Percentiles rank a stretch among this genome's conserved stretches.
These are phyloP conservation scores for Sitta europaea DNA, from an alignment of 2,113 vertebrate genomes.

Conservation along the genomic window DNA sequence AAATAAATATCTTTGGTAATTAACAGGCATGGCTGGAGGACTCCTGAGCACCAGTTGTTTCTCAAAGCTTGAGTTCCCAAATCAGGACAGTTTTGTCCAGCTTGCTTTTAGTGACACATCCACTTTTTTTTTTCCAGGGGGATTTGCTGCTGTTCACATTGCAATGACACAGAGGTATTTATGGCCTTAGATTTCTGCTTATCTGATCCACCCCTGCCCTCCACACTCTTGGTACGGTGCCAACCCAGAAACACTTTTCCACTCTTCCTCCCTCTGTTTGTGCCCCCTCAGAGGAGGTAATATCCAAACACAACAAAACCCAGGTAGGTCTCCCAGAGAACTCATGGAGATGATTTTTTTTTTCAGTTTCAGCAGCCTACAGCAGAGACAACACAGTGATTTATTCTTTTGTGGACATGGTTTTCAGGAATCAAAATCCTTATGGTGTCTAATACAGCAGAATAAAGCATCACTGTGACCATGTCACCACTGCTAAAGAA, in stretches of 20 bases:
- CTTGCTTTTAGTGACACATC: background rate
- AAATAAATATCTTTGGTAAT: background rate
- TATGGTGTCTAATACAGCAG: background rate
- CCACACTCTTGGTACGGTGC: background rate
- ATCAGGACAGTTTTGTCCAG: background rate
- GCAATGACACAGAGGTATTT: slow-evolving; percentile 7
- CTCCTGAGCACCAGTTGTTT: background rate
- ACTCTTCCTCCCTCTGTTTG: background rate
- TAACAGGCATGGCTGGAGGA: background rate
- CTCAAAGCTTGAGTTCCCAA: background rate
- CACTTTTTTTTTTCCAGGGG: background rate
- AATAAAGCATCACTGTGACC: background rate
- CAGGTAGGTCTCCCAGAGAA: background rate
- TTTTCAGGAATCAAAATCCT: background rate
- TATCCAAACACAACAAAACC: background rate
- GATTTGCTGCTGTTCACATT: background rate
- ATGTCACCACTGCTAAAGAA: background rate
- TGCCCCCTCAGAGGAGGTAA: background rate
- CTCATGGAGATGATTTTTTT: background rate
- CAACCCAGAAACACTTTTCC: background rate
- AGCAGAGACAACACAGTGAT: background rate
- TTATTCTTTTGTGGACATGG: background rate
- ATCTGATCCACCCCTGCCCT: slow-evolving; percentile 38
- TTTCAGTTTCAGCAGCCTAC: background rate
- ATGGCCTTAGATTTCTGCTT: background rate